A percentile compares a stretch with the other conserved stretches of the same genome.
These are phyloP conservation scores for Phytoseiulus persimilis DNA, from an alignment of 2,888 invertebrate species.

Conservation along the genomic window DNA sequence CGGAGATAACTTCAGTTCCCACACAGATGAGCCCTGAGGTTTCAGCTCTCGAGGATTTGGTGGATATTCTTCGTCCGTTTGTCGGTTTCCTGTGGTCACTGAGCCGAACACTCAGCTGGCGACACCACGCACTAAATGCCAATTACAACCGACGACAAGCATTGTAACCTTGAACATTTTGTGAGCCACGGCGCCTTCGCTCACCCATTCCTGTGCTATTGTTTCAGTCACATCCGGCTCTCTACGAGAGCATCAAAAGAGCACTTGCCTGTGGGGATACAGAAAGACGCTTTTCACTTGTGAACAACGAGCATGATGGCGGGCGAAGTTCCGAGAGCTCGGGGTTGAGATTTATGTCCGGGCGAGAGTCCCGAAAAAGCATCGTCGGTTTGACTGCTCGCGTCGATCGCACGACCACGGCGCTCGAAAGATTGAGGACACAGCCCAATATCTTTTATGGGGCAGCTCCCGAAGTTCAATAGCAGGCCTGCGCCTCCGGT, in stretches of 20 bases:
- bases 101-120: too few relatives aligned
- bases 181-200: too few relatives aligned
- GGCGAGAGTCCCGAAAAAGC: not conserved
- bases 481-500: not conserved
- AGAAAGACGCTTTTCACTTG: not conserved
- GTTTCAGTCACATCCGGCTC: not conserved
- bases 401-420: not conserved
- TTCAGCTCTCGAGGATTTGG: too few relatives aligned
- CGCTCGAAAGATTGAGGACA: not conserved
- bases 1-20: too few relatives aligned
- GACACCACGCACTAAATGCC: too few relatives aligned
- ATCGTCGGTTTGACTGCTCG: not conserved
- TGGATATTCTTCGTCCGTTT: too few relatives aligned
- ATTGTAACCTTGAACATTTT: too few relatives aligned
- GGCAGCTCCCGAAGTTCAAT: not conserved
- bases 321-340: not conserved
- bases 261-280: not conserved
- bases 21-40: too few relatives aligned
- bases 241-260: not conserved
- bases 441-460: not conserved
- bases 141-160: too few relatives aligned
- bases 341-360: not conserved
- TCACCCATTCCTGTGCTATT: not conserved
- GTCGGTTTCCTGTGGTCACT: too few relatives aligned
- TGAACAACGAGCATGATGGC: not conserved